Percentiles rank a stretch among this genome's conserved stretches.
These are phyloP conservation scores for Drosophila atripex DNA, from an alignment of 2,888 invertebrate species.

Conservation along the genomic window DNA sequence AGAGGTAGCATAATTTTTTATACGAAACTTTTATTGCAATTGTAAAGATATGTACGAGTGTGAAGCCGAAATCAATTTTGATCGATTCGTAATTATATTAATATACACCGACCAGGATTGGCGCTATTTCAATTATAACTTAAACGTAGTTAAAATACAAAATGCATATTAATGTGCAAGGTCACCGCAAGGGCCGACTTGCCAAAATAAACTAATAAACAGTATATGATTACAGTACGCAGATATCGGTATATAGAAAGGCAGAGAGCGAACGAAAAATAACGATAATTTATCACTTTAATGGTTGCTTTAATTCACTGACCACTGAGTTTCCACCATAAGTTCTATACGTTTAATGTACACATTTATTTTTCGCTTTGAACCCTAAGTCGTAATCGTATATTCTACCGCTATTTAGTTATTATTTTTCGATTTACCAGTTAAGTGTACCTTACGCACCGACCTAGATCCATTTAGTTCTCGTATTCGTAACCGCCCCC, in stretches of 20 bases:
- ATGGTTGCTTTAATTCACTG: conserved; percentile 37
- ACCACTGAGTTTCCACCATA: conserved; percentile 51
- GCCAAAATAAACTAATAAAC: conserved; percentile 51
- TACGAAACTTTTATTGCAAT: conserved; percentile 75
- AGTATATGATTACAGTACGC: conserved; percentile 56
- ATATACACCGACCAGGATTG: conserved; percentile 62
- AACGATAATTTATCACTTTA: conserved; percentile 19
- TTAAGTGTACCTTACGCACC: conserved; percentile 19
- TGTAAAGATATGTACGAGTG: conserved; percentile 55
- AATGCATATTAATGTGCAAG: conserved; percentile 46
- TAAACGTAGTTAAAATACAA: conserved; percentile 63
- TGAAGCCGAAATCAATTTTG: conserved; percentile 49
- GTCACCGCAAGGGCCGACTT: conserved; percentile 29
- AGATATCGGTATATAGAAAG: conserved; percentile 35
- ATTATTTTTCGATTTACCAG: conserved; percentile 38
- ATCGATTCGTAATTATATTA: conserved; percentile 50
- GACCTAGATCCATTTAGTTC: conserved; percentile 18
- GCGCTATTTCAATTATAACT: conserved; percentile 72
- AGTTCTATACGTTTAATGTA: conserved; percentile 41
- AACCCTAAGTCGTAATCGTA: conserved; percentile 70
- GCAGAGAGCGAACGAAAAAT: conserved; percentile 3
- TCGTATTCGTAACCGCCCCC: conserved; percentile 20
- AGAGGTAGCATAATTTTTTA: conserved; percentile 75
- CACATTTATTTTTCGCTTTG: conserved; percentile 43
- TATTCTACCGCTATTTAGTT: conserved; percentile 35